Base-by-base conservation (phyloP, 2,797 vertebrate species). In the Chrosomus eos region DNA sequence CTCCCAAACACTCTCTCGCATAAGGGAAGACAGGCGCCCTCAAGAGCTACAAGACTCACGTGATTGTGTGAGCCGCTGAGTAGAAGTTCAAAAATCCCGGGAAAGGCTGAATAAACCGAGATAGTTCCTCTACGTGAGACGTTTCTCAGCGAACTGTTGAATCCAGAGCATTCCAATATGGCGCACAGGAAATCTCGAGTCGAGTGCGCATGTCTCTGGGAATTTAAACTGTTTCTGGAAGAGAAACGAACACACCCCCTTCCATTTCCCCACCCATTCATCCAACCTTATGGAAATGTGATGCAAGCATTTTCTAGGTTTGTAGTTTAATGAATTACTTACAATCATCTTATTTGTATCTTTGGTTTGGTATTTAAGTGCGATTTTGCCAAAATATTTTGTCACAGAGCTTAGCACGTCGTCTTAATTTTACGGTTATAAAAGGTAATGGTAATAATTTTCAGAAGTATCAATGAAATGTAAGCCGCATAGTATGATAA, bases 121-220 rank as follows among this genome's bases (percentile, higher is more conserved):
- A 55, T 10, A 7, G 18, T 1, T 16, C n/a, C n/a, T 21, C 16
- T 55, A 13, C 36, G 7, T 38, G 31, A 53, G 10, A n/a, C 7
- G 18, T 3, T 28, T 55, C 53, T 60, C 75, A 55, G n/a, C 9
- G 43, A 64, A 73, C 88, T 84, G 91, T 91, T 92, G 91, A 87
- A 90, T 77, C 91, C 92, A 92, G 89, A 90, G 91, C 90, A 93
- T 94, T 93, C 91, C 95, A 96, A 96, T 95, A 96, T 96, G 95
- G 95, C 95, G 95, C 93, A 91, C 89, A 93, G 90, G 86, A 91
- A 94, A 90, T 89, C 90, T 85, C 0, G 43, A 4, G 90, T 36
- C 87, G 82, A 88, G 33, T 66, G 95, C 97, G 96, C 97, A 97
- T 95, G 97, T 95, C 93, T 93, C 64, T 72, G 89, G 83, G 89